Evolutionary conservation across 2,113 vertebrate genomes (phyloP), one percentile per base, ranked within the genome.

Genomic region (Gallinago undulata): DNA sequence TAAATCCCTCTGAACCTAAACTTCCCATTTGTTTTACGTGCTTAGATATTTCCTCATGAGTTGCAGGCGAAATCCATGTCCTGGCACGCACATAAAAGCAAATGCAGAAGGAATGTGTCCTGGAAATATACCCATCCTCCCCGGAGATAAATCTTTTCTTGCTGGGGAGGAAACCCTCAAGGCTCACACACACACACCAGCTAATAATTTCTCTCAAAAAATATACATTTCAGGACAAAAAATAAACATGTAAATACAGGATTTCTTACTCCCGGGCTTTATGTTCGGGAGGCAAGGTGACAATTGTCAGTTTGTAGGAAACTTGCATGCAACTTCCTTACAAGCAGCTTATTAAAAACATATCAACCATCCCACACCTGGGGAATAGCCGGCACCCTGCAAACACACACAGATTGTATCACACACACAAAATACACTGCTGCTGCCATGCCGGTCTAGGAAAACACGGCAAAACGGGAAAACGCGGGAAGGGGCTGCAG

Each of bases 1-100:
- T 85, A 93, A 95, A 95, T 90, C 70, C 84, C 66, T 81, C 86
- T 77, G 74, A 69, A 84, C 75, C n/a, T 9, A 80, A 92, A 84
- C 27, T 68, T 84, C 48, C 33, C 47, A 19, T 89, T 90, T 55
- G 23, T 72, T 94, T 95, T 81, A 80, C 4, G 11, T 50, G 47
- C 76, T 89, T 53, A 70, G 80, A 47, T 76, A 74, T 84, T 89
- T 93, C 78, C 73, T 84, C 68, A 25, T 27, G 78, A 94, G 63
- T 57, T 87, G 64, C 82, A 89, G 74, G 80, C 67, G 47, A 88
- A 89, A 93, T 80, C 95, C 85, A 47, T 31, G 37, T 76, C 80
- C 72, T 89, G 91, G 64, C 79, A 88, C 12, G 6, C 45, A 77
- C 89, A 57, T 50, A 86, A 90, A 90, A 92, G 76, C 63, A 76